These are phyloP conservation scores for Orthosia cruda DNA, from an alignment of 2,888 invertebrate genomes.

Conservation along the genomic window DNA sequence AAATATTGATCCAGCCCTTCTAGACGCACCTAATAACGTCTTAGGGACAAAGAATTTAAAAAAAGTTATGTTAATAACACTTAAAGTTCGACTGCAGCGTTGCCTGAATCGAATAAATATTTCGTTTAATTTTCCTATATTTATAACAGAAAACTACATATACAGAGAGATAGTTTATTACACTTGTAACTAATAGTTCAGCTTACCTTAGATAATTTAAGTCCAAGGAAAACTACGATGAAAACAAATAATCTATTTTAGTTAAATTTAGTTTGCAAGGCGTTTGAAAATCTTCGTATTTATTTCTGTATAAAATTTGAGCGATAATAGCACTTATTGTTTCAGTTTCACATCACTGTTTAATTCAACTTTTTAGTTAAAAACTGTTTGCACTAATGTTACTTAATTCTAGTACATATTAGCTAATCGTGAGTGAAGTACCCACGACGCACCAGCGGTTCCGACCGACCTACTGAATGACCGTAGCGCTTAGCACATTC, in stretches of 20 bases:
- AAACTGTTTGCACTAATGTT: conserved; percentile 70
- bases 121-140: background rate
- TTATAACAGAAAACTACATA: conserved; percentile 8
- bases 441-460: conserved; percentile 65
- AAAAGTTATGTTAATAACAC: background rate
- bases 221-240: conserved; percentile 74
- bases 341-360: conserved; percentile 82
- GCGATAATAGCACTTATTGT: conserved; percentile 64
- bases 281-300: conserved; percentile 61
- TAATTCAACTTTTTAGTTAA: conserved; percentile 69
- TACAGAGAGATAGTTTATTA: conserved; percentile 2
- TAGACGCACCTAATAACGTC: background rate
- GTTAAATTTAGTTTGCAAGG: conserved; percentile 80
- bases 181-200: conserved; percentile 1
- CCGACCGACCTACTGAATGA: conserved; percentile 79
- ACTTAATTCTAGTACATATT: conserved; percentile 75
- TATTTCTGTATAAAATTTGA: conserved; percentile 53
- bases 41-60: background rate
- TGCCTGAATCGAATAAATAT: background rate
- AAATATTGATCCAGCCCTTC: conserved; percentile 50
- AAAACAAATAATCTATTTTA: conserved; percentile 81
- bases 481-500: conserved; percentile 69
- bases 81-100: conserved; percentile 2
- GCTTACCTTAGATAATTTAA: conserved; percentile 80
- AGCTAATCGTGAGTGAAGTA: conserved; percentile 69